Evolutionary conservation across 1,140 invertebrate species (phyloP), one percentile per base, ranked within the genome.

Genomic region (Formica exsecta): DNA sequence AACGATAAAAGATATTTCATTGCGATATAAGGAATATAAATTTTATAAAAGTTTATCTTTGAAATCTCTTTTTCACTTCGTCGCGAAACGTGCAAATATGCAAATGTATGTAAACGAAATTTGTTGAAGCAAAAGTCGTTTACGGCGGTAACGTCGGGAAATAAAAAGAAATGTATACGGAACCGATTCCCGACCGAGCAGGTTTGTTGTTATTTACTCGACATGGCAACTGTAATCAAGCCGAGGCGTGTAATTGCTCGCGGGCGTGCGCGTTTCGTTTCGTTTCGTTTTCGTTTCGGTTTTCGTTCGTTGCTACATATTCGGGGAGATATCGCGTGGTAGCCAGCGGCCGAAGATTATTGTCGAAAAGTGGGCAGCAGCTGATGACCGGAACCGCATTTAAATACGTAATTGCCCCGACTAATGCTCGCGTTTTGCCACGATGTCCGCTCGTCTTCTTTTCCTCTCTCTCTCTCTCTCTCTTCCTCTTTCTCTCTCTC

Each of bases 371-470:
- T 76, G 84, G 62, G 65, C 65, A 66, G 57, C 85, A 88, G 93
- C 93, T 94, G 93, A 94, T 94, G 79, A 91, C 87, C 92, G 93
- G 90, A 92, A 92, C 91, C 88, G 77, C 70, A 92, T 92, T 93
- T 93, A 93, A 94, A 92, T 93, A 90, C 86, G 80, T 93, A 93
- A 93, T 92, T 73, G 85, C 51, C 36, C 16, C 62, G 54, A 41
- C 87, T 89, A 89, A 89, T 86, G 88, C 87, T 89, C 87, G 38
- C 88, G 87, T 89, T 80, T 88, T 71, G 81, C 81, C 77, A 61
- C 64, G 38, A 68, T 19, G 76, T 41, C 57, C 41, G 62, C 19
- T 32, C 38, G 19, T 41, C 25, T 48, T 16, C 57, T 19, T 6
- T 22, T 76, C 61, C 7, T 62, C 16, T 64, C 22, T 77, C 59